Percentiles rank a stretch among this genome's conserved stretches.
phyloP scores from a whole-genome alignment of 2,888 invertebrate genomes.

The Dascillus cervinus region DNA sequence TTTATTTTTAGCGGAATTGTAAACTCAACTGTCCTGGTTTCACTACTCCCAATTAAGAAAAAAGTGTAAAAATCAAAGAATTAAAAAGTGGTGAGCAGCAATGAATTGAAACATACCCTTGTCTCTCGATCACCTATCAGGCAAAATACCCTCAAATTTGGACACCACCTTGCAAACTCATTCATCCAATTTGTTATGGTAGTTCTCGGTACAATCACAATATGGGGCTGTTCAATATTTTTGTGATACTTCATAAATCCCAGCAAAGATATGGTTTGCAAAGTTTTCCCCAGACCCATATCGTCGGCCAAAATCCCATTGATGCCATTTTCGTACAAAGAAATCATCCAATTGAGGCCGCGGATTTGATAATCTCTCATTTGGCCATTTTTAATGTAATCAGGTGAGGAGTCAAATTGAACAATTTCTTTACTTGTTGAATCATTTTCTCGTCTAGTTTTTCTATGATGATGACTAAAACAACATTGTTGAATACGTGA shows the following conservation, averaged over 20 bases:
- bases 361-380: conserved; percentile 96
- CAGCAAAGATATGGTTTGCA: conserved; percentile 95
- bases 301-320: conserved; percentile 99
- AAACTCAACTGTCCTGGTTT: too few species aligned
- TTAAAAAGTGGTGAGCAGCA: too few species aligned
- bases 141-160: conserved; percentile 80
- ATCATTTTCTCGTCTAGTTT: conserved; percentile 98
- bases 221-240: conserved; percentile 89
- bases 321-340: conserved; percentile 95
- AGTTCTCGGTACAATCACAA: conserved; percentile 98
- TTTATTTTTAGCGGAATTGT: too few species aligned
- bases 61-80: too few species aligned
- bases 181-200: conserved; percentile 98
- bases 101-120: conserved; percentile 55
- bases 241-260: conserved; percentile 96
- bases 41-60: too few species aligned
- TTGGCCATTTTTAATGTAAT: conserved; percentile 86
- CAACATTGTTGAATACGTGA: not conserved
- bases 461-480: conserved; percentile 84
- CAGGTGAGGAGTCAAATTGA: conserved; percentile 86
- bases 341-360: conserved; percentile 99
- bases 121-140: conserved; percentile 94
- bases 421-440: conserved; percentile 70
- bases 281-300: conserved; percentile 98
- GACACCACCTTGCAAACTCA: conserved; percentile 97